Evolutionary conservation across 2,888 invertebrate genomes (phyloP).

Genomic region (Mesorhabditis sp.): DNA sequence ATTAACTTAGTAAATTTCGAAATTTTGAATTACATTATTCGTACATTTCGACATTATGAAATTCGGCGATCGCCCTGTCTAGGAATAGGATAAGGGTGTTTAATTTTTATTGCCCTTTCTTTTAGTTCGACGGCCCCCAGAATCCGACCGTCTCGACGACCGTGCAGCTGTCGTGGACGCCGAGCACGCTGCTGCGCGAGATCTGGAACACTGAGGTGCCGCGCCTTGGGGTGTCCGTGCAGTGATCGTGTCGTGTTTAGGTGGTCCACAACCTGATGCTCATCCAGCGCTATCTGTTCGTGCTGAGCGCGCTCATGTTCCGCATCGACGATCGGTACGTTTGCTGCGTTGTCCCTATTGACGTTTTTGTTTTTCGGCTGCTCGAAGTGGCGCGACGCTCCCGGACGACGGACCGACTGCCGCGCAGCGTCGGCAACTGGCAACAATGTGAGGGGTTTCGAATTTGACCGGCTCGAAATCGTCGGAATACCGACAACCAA

Average conservation of each 20-base stretch:
- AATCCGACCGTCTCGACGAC: background rate
- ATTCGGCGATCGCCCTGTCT: too few species aligned
- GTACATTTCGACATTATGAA: too few species aligned
- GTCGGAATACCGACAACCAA: too few species aligned
- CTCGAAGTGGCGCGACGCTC: background rate
- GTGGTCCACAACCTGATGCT: constrained; percentile 1
- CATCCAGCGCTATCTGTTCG: background rate
- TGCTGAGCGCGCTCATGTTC: background rate
- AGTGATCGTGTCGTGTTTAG: background rate
- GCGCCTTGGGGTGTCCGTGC: background rate
- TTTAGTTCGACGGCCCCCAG: background rate
- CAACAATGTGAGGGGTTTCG: background rate
- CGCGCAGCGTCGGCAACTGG: background rate
- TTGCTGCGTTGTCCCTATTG: background rate
- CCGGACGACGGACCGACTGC: background rate
- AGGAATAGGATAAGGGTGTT: too few species aligned
- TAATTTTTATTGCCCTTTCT: background rate
- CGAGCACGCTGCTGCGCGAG: constrained; percentile 5
- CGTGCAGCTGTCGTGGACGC: background rate
- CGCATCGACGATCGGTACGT: background rate
- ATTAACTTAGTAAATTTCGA: too few species aligned
- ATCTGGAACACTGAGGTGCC: background rate
- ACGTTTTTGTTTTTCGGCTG: background rate
- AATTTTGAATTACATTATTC: too few species aligned
- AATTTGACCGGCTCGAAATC: background rate